Base-by-base conservation (phyloP, 92 coral and sea anemone genomes). In the Phymanthus crucifer region DNA sequence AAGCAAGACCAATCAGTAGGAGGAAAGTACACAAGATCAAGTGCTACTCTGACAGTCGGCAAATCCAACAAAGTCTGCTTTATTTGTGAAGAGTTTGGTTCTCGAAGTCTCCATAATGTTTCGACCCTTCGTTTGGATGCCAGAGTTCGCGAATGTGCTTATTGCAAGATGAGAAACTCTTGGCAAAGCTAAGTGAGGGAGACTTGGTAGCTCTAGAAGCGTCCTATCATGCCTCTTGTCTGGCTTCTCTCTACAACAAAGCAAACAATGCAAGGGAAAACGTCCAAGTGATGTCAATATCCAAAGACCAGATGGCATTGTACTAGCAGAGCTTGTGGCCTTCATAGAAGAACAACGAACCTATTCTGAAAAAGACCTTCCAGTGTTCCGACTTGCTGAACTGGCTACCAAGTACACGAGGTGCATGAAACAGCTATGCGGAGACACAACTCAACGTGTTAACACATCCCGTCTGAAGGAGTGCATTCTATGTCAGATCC, bases 121-220 rank as follows among this genome's bases (percentile, higher is more conserved):
- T 37, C 79, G 80, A 89, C 92, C 52, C 81, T 89, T 78, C 74
- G 79, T 21, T 57, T 88, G 32, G 92, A 88, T 84, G 68, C 78
- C 81, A 68, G 84, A 70, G 87, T 84, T 8, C 76, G 88, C 54
- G 46, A 75, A 64, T 80, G 86, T 71, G 92, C 89, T 6, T 71
- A 70, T 77, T 88, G 57, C 86, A 88, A 79, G 83, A 88, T 76
- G 84, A 89, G 66, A 85, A 76, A 75, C 68, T 89, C 48, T 72
- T 85, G 74, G 81, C 89, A 47, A 89, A 89, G 67, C 79, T 89
- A 29, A 85, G 92, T 77, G 84, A 68, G 48, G 89, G 87, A 23
- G 92, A 89, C 64, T 71, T 89, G 72, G 85, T 89, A 10, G 92
- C 92, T 13, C 70, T 69, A 76, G 89, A 89, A 66, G 87, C 89